Percentiles rank a stretch among this genome's conserved stretches.
Evolutionary conservation across 2,113 vertebrate species (phyloP).

Genomic region (Penelope pileata): DNA sequence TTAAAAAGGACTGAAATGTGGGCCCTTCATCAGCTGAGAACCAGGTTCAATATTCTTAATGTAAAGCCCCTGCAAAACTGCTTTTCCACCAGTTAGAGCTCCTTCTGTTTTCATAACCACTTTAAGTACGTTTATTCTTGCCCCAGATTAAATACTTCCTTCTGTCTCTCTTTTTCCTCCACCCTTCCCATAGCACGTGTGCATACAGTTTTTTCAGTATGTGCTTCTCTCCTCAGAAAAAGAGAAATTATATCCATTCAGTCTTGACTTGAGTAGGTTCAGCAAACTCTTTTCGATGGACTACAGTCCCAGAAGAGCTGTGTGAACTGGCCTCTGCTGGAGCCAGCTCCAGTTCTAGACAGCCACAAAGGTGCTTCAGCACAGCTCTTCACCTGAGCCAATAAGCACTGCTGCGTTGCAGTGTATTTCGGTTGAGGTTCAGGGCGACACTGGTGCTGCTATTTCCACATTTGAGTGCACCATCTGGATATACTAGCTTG

Average conservation of each 20-base stretch:
- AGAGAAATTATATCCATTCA: not conserved
- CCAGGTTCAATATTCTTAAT: not conserved
- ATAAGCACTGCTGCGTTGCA: not conserved
- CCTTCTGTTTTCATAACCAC: not conserved
- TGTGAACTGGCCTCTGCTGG: not conserved
- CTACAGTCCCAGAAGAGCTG: not conserved
- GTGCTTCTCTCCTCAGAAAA: not conserved
- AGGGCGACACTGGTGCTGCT: not conserved
- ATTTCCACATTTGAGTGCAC: not conserved
- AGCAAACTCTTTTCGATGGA: not conserved
- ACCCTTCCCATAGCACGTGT: not conserved
- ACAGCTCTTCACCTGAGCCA: not conserved
- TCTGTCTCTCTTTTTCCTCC: not conserved
- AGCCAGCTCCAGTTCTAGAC: not conserved
- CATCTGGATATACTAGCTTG: constrained; percentile 18
- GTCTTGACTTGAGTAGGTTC: not conserved
- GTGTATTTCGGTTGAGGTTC: not conserved
- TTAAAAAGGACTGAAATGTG: not conserved
- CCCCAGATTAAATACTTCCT: not conserved
- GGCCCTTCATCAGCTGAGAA: not conserved
- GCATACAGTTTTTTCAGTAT: not conserved
- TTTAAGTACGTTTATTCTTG: not conserved
- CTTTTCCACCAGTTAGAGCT: not conserved
- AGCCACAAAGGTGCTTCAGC: not conserved
- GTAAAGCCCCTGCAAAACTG: not conserved